A percentile compares a stretch with the other conserved stretches of the same genome.
phyloP scores from a whole-genome alignment of 2,888 invertebrate species.

The Ryuthela nishihirai region DNA sequence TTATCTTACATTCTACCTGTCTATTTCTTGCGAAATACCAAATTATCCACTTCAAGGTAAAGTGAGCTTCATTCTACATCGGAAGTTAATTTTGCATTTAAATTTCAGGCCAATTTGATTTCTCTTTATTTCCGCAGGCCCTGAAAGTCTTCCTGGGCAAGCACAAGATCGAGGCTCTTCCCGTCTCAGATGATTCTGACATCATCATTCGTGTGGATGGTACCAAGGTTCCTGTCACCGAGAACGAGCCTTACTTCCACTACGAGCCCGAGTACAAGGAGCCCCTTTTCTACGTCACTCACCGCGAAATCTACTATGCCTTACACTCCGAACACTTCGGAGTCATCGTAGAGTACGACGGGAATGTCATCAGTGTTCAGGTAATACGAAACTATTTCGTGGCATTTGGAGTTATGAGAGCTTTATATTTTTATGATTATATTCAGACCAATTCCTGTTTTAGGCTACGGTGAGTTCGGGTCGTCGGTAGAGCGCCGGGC shows the following conservation, averaged over 20 bases:
- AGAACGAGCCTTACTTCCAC: conserved; percentile 26
- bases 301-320: conserved; percentile 27
- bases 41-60: no score
- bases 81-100: no score
- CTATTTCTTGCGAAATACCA: no score
- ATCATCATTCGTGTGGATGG: conserved; percentile 32
- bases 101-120: no score
- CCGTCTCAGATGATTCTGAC: conserved; percentile 30
- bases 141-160: conserved; percentile 41
- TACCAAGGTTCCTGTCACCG: conserved; percentile 14
- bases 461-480: no score
- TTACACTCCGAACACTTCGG: conserved; percentile 33
- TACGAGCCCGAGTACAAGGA: not conserved
- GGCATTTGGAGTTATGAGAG: no score
- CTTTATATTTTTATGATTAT: no score
- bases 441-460: no score
- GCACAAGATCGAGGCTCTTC: conserved; percentile 41
- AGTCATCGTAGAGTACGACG: conserved; percentile 33
- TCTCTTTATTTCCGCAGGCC: conserved; percentile 20
- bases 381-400: no score
- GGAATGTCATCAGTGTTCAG: conserved; percentile 17
- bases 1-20: no score
- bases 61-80: no score
- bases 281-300: conserved; percentile 22
- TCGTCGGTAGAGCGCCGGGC: no score